Evolutionary conservation across 1,140 invertebrate species (phyloP), one percentile per base, ranked within the genome.

Genomic region (Drosophila leontia): DNA sequence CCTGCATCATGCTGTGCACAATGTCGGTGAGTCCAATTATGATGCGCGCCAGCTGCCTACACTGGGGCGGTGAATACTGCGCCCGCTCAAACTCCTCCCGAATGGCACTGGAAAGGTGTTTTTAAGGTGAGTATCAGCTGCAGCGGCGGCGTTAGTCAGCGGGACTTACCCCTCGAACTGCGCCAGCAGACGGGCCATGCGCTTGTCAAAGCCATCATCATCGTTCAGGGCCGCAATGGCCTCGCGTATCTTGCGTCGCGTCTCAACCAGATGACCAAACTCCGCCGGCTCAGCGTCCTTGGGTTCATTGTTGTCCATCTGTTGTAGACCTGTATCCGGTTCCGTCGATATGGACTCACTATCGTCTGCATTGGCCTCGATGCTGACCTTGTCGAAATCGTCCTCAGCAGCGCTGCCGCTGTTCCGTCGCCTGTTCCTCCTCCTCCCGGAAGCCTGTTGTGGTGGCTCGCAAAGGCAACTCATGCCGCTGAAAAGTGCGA

Each of bases 191-290:
- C 74, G 71, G 44, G 67, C 63, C 64, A 87, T 75, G 17, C 75
- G 64, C 44, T 75, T 84, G 45, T 77, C 64, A 29, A 84, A 88
- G 65, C 80, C 80, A 51, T 78, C 85, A 34, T 88, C 80, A 61
- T 88, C 77, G 50, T 80, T 68, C 26, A 75, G 51, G 15, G 84
- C 81, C 23, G 84, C 84, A 55, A 87, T 88, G 47, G 65, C 74
- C 77, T 82, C 78, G 53, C 70, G 79, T 72, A 87, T 90, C 68
- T 62, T 74, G 8, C 72, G 72, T 5, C 78, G 64, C 23, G 74
- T 90, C 58, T 88, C 72, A 44, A 47, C 63, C 12, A 87, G 51
- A 53, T 78, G 85, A 37, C 68, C 65, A 48, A 87, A 87, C 60
- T 90, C 80, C 39, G 61, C 60, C 23, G 35, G 53, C 37, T 41